These are phyloP conservation scores for Phasianus colchicus DNA, from an alignment of 2,113 vertebrate species.

Conservation along the genomic window DNA sequence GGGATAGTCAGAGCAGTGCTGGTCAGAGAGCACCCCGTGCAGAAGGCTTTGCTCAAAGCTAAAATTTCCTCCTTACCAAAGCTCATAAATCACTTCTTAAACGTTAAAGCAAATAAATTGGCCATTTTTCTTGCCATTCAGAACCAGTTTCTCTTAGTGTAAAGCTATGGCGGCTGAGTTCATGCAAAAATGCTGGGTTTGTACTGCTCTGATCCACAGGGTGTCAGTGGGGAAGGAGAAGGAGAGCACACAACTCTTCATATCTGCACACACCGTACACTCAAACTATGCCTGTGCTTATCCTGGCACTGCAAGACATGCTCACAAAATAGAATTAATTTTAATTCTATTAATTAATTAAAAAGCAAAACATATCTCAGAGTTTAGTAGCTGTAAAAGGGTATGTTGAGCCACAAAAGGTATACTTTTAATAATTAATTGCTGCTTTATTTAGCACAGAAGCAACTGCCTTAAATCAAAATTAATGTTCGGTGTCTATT, in stretches of 20 bases:
- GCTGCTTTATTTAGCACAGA: slow-evolving; percentile 64
- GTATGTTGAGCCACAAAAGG: slow-evolving; percentile 57
- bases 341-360: slow-evolving; percentile 12
- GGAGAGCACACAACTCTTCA: neutral
- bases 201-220: accelerated
- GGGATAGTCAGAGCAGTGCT: neutral
- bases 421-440: slow-evolving; percentile 70
- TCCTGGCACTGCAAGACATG: neutral
- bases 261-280: neutral
- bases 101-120: slow-evolving; percentile 71
- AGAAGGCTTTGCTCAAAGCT: slow-evolving; percentile 51
- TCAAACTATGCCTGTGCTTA: neutral
- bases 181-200: neutral
- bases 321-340: slow-evolving; percentile 37
- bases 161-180: neutral
- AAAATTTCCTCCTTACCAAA: slow-evolving; percentile 69
- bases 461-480: slow-evolving; percentile 46
- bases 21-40: slow-evolving; percentile 45
- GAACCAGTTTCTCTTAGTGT: slow-evolving; percentile 29
- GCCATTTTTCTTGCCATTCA: neutral
- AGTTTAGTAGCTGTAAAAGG: slow-evolving; percentile 39
- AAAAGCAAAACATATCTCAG: slow-evolving; percentile 53
- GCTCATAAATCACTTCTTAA: slow-evolving; percentile 71
- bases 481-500: neutral
- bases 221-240: neutral